Percentiles rank a stretch among this genome's conserved stretches.
Conservation (phyloP, 2,113 vertebrate genomes). For the Corythornis vintsioides region DNA sequence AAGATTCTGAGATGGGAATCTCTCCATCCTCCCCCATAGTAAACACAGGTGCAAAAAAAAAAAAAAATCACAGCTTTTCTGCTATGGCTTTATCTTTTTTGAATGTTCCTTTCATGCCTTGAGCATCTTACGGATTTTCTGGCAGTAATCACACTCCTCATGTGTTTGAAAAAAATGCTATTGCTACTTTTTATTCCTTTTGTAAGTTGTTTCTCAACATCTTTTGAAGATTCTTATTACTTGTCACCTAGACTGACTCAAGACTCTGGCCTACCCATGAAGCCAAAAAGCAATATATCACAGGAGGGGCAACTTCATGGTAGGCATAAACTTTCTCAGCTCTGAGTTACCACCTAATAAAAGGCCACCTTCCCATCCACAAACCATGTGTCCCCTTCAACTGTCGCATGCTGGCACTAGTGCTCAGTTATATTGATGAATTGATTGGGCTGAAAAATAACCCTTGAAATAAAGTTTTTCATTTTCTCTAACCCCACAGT, state of each 20-base stretch:
- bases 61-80: constrained; percentile 9
- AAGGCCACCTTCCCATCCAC: background rate
- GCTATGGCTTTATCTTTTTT: background rate
- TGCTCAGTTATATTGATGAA: background rate
- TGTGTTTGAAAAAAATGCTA: background rate
- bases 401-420: background rate
- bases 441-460: background rate
- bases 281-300: background rate
- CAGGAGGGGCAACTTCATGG: background rate
- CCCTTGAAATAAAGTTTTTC: background rate
- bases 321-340: background rate
- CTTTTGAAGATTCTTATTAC: background rate
- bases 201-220: background rate
- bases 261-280: background rate
- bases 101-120: background rate
- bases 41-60: constrained; percentile 13
- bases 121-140: background rate
- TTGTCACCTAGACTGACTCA: background rate
- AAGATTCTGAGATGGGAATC: background rate
- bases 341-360: background rate
- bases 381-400: background rate
- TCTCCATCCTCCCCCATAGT: background rate
- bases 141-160: background rate
- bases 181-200: background rate
- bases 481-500: background rate